These are phyloP conservation scores for Ochotona princeps DNA, from an alignment of 2,113 vertebrate species.

Conservation along the genomic window DNA sequence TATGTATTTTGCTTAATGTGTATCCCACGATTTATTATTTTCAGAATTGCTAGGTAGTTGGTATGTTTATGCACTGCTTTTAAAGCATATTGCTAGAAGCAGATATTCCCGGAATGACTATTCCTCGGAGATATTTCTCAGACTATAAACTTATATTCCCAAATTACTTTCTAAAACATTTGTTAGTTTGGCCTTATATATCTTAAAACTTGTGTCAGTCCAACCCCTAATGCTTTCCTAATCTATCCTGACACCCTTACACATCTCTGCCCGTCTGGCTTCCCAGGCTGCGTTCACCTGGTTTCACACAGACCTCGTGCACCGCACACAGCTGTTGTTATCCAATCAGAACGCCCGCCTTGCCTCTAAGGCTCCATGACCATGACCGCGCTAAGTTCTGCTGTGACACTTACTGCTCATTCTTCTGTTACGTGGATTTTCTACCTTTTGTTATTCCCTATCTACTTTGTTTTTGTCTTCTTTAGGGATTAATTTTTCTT, in stretches of 20 bases:
- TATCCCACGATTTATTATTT: not conserved
- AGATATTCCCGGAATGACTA: not conserved
- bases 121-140: not conserved
- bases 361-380: not conserved
- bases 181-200: conserved; percentile 21
- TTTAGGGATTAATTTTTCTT: not conserved
- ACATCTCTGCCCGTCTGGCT: not conserved
- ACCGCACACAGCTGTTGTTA: not conserved
- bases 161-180: conserved; percentile 46
- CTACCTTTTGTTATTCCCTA: not conserved
- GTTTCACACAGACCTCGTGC: not conserved
- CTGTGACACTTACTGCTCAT: not conserved
- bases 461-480: not conserved
- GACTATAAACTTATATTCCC: not conserved
- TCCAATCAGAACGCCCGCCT: not conserved
- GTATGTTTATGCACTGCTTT: not conserved
- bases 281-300: not conserved
- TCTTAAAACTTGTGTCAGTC: not conserved
- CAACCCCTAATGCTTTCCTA: conserved; percentile 25
- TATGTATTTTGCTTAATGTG: not conserved
- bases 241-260: not conserved
- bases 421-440: conserved; percentile 21
- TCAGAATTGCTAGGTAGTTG: not conserved
- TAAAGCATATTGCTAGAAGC: not conserved
- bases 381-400: not conserved